Conservation (phyloP, 2,113 vertebrate genomes). For the Toxotes jaculatrix region DNA sequence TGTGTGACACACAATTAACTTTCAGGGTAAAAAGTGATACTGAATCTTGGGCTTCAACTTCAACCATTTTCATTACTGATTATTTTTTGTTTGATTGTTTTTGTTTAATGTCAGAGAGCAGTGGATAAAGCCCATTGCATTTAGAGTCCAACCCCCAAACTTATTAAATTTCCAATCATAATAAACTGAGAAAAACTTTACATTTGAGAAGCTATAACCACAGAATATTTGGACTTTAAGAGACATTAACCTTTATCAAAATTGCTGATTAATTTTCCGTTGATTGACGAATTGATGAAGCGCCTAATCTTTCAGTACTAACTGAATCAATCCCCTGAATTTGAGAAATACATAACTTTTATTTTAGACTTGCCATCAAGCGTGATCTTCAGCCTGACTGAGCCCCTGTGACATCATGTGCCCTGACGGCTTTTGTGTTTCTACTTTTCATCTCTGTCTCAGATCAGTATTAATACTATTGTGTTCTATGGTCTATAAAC, state of each 20-base stretch:
- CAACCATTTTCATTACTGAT: background rate
- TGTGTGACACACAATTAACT: no score
- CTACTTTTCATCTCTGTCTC: constrained; percentile 56
- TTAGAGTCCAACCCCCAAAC: background rate
- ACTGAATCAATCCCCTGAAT: background rate
- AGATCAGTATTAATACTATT: constrained; percentile 65
- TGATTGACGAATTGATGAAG: no score
- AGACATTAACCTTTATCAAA: background rate
- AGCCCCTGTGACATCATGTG: constrained; percentile 30
- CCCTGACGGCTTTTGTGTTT: constrained; percentile 61
- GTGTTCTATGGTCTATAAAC: constrained; percentile 53
- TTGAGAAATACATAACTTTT: background rate
- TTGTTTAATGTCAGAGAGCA: background rate
- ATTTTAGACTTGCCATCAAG: background rate
- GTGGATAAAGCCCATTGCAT: no score
- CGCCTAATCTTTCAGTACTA: background rate
- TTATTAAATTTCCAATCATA: background rate
- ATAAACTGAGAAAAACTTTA: background rate
- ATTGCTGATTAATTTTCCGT: background rate
- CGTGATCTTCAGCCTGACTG: constrained; percentile 42
- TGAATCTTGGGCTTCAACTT: no score
- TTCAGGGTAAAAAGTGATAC: no score
- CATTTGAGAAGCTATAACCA: background rate
- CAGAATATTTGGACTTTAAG: background rate
- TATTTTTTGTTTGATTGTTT: background rate